phyloP scores from a whole-genome alignment of 2,797 vertebrate genomes.

The Myripristis jacobus region DNA sequence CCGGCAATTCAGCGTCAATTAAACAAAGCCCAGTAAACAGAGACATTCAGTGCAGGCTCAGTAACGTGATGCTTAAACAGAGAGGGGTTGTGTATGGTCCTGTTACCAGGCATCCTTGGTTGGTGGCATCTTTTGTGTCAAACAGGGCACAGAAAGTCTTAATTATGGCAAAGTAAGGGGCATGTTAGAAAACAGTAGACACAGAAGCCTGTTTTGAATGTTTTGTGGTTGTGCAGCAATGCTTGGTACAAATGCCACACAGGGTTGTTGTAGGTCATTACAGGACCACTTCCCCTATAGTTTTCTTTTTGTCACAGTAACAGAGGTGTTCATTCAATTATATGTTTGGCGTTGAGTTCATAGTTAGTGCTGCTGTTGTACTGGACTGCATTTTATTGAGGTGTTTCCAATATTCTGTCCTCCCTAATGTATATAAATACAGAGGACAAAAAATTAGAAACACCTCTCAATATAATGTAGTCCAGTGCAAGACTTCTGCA shows the following conservation, averaged over 20 bases:
- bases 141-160: constrained; percentile 49
- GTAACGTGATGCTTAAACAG: constrained; percentile 65
- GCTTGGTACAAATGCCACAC: constrained; percentile 24
- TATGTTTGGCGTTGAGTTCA: too few species aligned
- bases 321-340: too few species aligned
- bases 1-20: constrained; percentile 72
- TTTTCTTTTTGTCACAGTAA: too few species aligned
- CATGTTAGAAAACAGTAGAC: constrained; percentile 41
- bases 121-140: constrained; percentile 63
- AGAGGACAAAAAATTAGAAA: too few species aligned
- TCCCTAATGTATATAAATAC: too few species aligned
- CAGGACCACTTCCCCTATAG: background rate
- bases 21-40: constrained; percentile 78
- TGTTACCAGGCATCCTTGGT: constrained; percentile 63
- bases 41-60: constrained; percentile 65
- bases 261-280: constrained; percentile 27
- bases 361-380: too few species aligned
- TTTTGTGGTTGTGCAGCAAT: constrained; percentile 25
- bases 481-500: too few species aligned
- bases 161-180: constrained; percentile 56
- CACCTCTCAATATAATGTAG: too few species aligned
- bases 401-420: too few species aligned
- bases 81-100: constrained; percentile 57
- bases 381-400: too few species aligned
- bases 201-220: constrained; percentile 46